These are phyloP conservation scores for Sigmodon hispidus DNA, from an alignment of 2,113 vertebrate genomes.

Conservation along the genomic window DNA sequence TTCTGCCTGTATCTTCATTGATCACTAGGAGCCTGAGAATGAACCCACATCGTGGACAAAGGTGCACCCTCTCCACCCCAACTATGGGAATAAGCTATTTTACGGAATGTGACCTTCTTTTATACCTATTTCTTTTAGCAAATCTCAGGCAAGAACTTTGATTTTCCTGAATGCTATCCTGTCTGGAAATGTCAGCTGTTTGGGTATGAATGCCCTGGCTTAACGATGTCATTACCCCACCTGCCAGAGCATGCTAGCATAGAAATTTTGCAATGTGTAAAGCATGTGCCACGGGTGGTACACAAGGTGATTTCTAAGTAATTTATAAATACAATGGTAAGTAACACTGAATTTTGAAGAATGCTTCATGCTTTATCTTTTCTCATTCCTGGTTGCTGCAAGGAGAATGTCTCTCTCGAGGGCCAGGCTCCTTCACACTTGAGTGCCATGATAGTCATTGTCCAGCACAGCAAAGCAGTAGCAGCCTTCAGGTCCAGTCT, in stretches of 20 bases:
- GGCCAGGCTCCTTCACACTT: neutral
- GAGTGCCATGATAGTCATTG: neutral
- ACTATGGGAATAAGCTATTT: neutral
- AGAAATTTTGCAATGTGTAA: neutral
- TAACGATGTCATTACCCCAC: neutral
- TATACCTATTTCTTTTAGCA: neutral
- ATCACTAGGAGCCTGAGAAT: neutral
- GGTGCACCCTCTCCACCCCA: neutral
- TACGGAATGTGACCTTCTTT: slow-evolving; percentile 1
- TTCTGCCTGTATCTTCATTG: neutral
- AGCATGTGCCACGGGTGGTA: neutral
- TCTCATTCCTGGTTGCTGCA: neutral
- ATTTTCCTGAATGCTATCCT: slow-evolving; percentile 26
- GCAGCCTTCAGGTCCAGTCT: slow-evolving; percentile 16
- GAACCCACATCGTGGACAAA: neutral
- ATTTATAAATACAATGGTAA: neutral
- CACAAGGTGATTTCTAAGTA: neutral
- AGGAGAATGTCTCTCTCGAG: neutral
- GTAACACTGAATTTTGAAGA: neutral
- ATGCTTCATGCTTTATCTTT: neutral
- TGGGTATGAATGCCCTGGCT: neutral
- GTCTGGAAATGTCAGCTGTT: neutral
- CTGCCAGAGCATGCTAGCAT: neutral
- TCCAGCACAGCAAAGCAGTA: slow-evolving; percentile 21
- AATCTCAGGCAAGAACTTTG: slow-evolving; percentile 39